A percentile compares a stretch with the other conserved stretches of the same genome.
Evolutionary conservation across 30 jellyfish, hydroid and myxozoan genomes (phyloP).

Genomic region (Cassiopea xamachana): DNA sequence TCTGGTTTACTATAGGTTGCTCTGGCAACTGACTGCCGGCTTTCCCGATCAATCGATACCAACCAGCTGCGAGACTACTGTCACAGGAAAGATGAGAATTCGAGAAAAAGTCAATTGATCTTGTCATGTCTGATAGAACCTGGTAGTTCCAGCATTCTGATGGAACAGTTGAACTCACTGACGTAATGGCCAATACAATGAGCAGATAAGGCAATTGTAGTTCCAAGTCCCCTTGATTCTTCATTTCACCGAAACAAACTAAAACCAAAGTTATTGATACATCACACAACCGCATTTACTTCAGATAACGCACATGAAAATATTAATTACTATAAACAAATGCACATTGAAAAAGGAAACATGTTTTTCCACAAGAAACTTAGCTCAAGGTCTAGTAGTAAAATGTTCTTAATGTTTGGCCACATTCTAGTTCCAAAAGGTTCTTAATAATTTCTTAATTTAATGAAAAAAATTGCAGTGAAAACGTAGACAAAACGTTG

Average conservation of each 20-base stretch:
- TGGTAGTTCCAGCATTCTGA: neutral
- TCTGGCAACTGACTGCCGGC: constrained; percentile 74
- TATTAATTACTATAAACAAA: too few relatives aligned
- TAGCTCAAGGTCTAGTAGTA: too few relatives aligned
- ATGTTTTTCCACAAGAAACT: too few relatives aligned
- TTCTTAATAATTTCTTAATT: too few relatives aligned
- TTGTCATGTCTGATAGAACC: constrained; percentile 6
- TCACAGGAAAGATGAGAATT: constrained; percentile 20
- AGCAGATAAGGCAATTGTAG: neutral
- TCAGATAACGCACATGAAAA: too few relatives aligned
- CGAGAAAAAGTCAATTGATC: constrained; percentile 7
- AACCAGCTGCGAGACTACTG: constrained; percentile 29
- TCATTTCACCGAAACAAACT: neutral
- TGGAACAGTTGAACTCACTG: neutral
- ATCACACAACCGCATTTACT: too few relatives aligned
- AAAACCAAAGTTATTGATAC: too few relatives aligned
- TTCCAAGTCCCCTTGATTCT: neutral
- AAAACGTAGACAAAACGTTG: too few relatives aligned
- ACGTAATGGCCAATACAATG: neutral
- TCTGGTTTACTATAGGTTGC: neutral
- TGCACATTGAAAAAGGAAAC: too few relatives aligned
- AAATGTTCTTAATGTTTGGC: too few relatives aligned
- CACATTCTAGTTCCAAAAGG: too few relatives aligned
- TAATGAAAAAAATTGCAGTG: too few relatives aligned
- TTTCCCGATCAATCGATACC: constrained; percentile 77